Conservation (phyloP, 2,113 vertebrate genomes). For the Dicerorhinus sumatrensis region DNA sequence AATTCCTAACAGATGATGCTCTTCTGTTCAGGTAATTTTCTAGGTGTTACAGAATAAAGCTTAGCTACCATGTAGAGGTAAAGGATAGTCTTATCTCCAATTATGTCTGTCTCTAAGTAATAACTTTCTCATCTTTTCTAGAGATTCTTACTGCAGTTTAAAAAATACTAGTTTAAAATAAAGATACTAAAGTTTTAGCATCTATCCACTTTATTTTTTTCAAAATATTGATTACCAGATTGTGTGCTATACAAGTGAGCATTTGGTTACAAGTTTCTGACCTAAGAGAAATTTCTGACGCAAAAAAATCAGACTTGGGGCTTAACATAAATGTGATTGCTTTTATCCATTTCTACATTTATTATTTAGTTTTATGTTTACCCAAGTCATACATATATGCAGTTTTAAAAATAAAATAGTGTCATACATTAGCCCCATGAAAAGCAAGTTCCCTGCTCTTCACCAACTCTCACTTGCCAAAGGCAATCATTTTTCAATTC, state of each 20-base stretch:
- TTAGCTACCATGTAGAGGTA: neutral
- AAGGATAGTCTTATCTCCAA: neutral
- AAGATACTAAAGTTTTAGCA: neutral
- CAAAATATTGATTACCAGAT: neutral
- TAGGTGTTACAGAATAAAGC: neutral
- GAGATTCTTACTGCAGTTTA: neutral
- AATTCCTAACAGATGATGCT: conserved; percentile 91
- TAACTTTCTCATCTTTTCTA: conserved; percentile 10
- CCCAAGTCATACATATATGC: neutral
- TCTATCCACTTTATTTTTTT: neutral
- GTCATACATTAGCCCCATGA: neutral
- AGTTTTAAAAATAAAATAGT: conserved; percentile 31
- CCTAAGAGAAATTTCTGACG: neutral
- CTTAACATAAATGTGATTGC: neutral
- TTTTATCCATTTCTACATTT: neutral
- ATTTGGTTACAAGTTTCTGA: neutral
- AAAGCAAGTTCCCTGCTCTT: neutral
- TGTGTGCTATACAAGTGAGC: neutral
- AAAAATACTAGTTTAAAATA: conserved; percentile 9
- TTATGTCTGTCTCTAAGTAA: neutral
- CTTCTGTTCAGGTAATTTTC: conserved; percentile 89
- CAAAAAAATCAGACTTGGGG: neutral
- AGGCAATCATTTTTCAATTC: neutral
- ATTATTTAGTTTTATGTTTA: conserved; percentile 21
- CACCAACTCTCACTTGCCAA: neutral